Evolutionary conservation across 2,113 vertebrate species (phyloP).

Genomic region (Nematolebias whitei): DNA sequence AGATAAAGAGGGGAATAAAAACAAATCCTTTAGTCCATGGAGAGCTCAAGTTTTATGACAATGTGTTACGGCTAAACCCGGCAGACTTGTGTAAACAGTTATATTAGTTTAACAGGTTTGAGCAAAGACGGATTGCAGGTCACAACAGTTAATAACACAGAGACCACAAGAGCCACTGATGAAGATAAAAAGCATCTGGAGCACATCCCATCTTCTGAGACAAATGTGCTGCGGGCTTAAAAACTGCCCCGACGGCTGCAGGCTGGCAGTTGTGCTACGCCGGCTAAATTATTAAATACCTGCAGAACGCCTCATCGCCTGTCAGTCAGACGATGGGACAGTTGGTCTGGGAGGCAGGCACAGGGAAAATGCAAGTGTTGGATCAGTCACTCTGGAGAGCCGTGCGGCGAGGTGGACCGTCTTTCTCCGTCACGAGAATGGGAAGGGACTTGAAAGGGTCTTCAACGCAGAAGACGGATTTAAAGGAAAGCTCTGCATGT

Average conservation of each 20-base stretch:
- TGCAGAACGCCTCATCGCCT: constrained; percentile 53
- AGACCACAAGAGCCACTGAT: constrained; percentile 63
- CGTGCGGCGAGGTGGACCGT: constrained; percentile 19
- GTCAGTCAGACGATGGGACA: constrained; percentile 48
- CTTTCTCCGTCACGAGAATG: constrained; percentile 57
- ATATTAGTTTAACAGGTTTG: constrained; percentile 41
- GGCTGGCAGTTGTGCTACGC: constrained; percentile 39
- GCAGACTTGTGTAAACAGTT: constrained; percentile 35
- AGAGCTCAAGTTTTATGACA: constrained; percentile 53
- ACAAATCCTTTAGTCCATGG: not conserved
- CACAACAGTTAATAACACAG: constrained; percentile 55
- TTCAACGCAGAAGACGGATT: constrained; percentile 27
- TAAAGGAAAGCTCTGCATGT: constrained; percentile 23
- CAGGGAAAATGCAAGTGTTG: constrained; percentile 50
- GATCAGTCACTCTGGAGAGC: constrained; percentile 32
- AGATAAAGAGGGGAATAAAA: constrained; percentile 8
- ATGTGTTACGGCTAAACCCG: constrained; percentile 41
- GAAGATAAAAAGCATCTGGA: constrained; percentile 64
- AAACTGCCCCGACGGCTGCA: constrained; percentile 37
- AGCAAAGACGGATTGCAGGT: constrained; percentile 57
- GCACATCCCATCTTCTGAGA: constrained; percentile 43
- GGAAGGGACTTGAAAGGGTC: constrained; percentile 47
- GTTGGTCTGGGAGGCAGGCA: constrained; percentile 28
- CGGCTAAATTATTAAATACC: constrained; percentile 74
- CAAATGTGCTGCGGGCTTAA: constrained; percentile 37